Percentiles rank a stretch among this genome's conserved stretches.
Conservation (phyloP, 2,888 invertebrate genomes). For the Hydroisotoma schaefferi region DNA sequence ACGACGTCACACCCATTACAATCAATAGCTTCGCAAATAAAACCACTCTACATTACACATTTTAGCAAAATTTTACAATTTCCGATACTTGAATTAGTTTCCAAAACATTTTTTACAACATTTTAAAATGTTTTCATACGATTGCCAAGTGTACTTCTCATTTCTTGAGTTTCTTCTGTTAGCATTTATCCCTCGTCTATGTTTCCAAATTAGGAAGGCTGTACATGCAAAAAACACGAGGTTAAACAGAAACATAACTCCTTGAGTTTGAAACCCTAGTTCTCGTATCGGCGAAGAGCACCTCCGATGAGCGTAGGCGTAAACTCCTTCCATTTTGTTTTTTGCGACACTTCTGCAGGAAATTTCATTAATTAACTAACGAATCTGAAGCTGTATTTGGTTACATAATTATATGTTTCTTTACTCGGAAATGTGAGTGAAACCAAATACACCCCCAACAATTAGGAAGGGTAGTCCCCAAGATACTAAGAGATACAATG, state of each 20-base stretch:
- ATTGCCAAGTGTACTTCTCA: constrained; percentile 32
- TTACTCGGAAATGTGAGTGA: constrained; percentile 22
- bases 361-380: neutral
- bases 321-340: constrained; percentile 23
- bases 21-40: constrained; percentile 32
- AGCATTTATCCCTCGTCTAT: constrained; percentile 26
- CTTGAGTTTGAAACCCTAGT: constrained; percentile 36
- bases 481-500: constrained; percentile 23
- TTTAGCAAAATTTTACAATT: neutral
- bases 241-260: constrained; percentile 35
- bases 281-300: constrained; percentile 38
- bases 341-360: constrained; percentile 17
- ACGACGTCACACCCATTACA: constrained; percentile 37
- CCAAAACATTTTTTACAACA: neutral
- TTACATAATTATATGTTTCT: neutral
- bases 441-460: constrained; percentile 16
- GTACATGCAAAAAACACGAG: constrained; percentile 28
- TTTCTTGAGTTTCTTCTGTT: constrained; percentile 17
- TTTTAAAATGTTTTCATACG: constrained; percentile 22
- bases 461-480: constrained; percentile 29
- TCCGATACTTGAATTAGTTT: neutral
- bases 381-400: neutral
- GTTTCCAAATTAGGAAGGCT: constrained; percentile 35
- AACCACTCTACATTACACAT: constrained; percentile 19
- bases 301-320: constrained; percentile 35